These are phyloP conservation scores for Hippocampus zosterae DNA, from an alignment of 2,113 vertebrate species.

Conservation along the genomic window DNA sequence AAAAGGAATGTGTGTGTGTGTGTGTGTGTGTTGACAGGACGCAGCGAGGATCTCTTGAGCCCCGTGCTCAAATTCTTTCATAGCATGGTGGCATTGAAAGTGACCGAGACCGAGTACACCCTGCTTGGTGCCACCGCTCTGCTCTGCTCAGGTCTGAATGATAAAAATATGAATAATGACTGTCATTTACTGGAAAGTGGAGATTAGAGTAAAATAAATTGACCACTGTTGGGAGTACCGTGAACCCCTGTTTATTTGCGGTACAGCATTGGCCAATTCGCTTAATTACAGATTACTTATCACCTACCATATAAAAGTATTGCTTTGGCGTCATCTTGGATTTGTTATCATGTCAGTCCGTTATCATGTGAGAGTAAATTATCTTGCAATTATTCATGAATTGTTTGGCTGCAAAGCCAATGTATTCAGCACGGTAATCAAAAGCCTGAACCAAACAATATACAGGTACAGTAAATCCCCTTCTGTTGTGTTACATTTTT, in stretches of 20 bases:
- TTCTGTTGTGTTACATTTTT: too few relatives aligned
- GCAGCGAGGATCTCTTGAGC: slow-evolving; percentile 80
- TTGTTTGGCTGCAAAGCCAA: background rate
- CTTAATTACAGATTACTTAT: too few relatives aligned
- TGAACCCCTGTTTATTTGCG: too few relatives aligned
- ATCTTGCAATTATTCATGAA: too few relatives aligned
- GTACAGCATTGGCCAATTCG: too few relatives aligned
- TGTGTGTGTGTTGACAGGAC: slow-evolving; percentile 58
- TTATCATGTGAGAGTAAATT: too few relatives aligned
- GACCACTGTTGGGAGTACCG: too few relatives aligned
- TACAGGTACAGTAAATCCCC: too few relatives aligned
- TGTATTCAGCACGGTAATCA: background rate
- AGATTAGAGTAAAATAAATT: background rate
- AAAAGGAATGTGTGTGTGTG: background rate
- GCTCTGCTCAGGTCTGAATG: slow-evolving; percentile 84
- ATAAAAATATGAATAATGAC: background rate
- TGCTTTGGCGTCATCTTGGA: too few relatives aligned
- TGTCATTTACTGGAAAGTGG: background rate
- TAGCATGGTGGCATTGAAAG: slow-evolving; percentile 83
- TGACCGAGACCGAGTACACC: slow-evolving; percentile 84
- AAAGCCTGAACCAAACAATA: background rate
- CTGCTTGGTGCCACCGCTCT: slow-evolving; percentile 85
- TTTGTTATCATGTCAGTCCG: too few relatives aligned
- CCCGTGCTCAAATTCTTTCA: slow-evolving; percentile 87
- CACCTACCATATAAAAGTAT: too few relatives aligned